A percentile compares a stretch with the other conserved stretches of the same genome.
Conservation (phyloP, 2,797 vertebrate genomes). For the Muraenolepis orangiensis region DNA sequence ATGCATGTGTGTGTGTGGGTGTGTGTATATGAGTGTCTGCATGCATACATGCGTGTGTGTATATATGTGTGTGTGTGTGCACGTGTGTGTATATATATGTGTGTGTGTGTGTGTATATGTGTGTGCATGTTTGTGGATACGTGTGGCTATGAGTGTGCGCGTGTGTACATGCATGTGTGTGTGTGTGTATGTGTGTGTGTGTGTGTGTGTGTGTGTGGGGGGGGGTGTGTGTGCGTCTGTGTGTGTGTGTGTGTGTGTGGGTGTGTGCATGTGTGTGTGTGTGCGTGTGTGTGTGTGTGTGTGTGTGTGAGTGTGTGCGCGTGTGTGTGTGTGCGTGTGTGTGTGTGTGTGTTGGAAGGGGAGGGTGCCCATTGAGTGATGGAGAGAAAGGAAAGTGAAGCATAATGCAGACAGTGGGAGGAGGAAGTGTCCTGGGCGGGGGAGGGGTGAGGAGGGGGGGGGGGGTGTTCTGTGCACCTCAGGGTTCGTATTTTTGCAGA, state of each 20-base stretch:
- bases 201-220: slow-evolving; percentile 18
- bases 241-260: too few species aligned
- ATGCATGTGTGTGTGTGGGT: too few species aligned
- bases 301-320: slow-evolving; percentile 6
- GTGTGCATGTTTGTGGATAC: slow-evolving; percentile 7
- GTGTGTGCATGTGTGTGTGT: too few species aligned
- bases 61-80: slow-evolving; percentile 7
- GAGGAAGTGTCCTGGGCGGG: too few species aligned
- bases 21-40: too few species aligned
- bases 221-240: too few species aligned
- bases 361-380: neutral
- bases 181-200: too few species aligned
- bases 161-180: slow-evolving; percentile 15
- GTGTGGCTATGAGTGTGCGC: neutral
- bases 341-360: neutral
- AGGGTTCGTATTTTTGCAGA: too few species aligned
- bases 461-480: too few species aligned
- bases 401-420: neutral
- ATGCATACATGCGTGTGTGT: too few species aligned
- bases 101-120: neutral
- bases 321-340: slow-evolving; percentile 17
- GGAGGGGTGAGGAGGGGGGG: too few species aligned
- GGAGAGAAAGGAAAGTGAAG: neutral
- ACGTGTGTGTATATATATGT: neutral
- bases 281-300: neutral